Evolutionary conservation across 2,797 vertebrate genomes (phyloP).

Genomic region (Macropus fuliginosus): DNA sequence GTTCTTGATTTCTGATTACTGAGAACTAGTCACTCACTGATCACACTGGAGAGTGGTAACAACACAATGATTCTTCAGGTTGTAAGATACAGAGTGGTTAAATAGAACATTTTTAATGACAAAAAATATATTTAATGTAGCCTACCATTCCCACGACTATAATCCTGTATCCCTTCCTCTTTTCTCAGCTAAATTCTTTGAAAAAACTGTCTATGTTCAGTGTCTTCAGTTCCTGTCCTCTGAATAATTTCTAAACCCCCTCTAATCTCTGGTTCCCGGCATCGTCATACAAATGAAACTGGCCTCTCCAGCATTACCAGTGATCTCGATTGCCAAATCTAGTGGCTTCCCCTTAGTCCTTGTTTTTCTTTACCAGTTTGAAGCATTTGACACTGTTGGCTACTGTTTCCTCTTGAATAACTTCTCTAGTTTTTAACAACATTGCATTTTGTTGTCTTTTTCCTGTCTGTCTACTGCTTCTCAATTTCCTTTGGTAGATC

Average conservation of each 20-base stretch:
- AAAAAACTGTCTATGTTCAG: not conserved
- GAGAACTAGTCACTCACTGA: not conserved
- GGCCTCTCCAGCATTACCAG: not conserved
- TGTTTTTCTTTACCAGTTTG: not conserved
- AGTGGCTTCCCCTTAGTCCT: not conserved
- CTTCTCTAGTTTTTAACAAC: not conserved
- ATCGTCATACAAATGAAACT: not conserved
- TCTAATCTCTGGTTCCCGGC: not conserved
- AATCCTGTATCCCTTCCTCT: not conserved
- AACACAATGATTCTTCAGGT: not conserved
- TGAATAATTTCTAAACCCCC: not conserved
- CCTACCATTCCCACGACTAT: not conserved
- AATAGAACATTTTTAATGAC: not conserved
- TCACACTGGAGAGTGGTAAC: not conserved
- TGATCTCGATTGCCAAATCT: not conserved
- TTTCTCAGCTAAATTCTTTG: not conserved
- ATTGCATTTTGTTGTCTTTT: not conserved
- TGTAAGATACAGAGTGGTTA: not conserved
- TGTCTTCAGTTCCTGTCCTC: not conserved
- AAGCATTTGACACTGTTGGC: not conserved
- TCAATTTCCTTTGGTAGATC: not conserved
- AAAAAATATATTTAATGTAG: not conserved
- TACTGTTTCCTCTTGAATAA: not conserved
- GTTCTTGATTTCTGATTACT: not conserved
- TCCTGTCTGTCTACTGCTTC: not conserved